phyloP scores from a whole-genome alignment of 2,888 invertebrate genomes.

The Drosophila recens region DNA sequence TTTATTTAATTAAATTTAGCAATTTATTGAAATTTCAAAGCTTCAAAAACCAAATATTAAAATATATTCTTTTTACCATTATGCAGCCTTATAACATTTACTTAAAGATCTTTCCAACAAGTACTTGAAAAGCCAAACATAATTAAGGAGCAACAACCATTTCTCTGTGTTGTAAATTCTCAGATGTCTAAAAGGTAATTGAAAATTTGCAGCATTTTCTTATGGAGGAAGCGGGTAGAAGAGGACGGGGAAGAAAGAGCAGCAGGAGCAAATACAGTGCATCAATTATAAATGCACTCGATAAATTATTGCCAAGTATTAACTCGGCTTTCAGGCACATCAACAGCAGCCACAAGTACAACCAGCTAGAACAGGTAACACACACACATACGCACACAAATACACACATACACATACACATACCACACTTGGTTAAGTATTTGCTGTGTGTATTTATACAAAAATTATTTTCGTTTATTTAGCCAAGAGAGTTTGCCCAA shows the following conservation, averaged over 20 bases:
- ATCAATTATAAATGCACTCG: constrained; percentile 78
- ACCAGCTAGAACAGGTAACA: constrained; percentile 16
- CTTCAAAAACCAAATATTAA: not conserved
- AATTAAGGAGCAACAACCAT: constrained; percentile 16
- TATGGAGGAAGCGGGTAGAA: not conserved
- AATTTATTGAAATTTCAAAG: not conserved
- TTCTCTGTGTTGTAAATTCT: constrained; percentile 25
- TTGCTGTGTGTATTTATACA: constrained; percentile 49
- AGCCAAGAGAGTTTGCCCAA: constrained; percentile 42
- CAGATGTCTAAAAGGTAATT: constrained; percentile 37
- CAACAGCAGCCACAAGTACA: constrained; percentile 51
- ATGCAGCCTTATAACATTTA: not conserved
- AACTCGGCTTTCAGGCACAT: constrained; percentile 71
- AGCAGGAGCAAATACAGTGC: constrained; percentile 28
- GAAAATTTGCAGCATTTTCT: constrained; percentile 45
- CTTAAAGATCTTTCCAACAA: not conserved
- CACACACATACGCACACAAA: constrained; percentile 6
- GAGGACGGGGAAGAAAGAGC: not conserved
- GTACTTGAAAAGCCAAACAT: not conserved
- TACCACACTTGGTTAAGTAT: constrained; percentile 6
- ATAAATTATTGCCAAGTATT: constrained; percentile 75
- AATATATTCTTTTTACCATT: not conserved
- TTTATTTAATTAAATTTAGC: too few species aligned
- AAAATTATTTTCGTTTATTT: constrained; percentile 68
- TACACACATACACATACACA: not conserved